Base-by-base conservation (phyloP, 2,888 invertebrate species). In the Eupelmus urozonus region DNA sequence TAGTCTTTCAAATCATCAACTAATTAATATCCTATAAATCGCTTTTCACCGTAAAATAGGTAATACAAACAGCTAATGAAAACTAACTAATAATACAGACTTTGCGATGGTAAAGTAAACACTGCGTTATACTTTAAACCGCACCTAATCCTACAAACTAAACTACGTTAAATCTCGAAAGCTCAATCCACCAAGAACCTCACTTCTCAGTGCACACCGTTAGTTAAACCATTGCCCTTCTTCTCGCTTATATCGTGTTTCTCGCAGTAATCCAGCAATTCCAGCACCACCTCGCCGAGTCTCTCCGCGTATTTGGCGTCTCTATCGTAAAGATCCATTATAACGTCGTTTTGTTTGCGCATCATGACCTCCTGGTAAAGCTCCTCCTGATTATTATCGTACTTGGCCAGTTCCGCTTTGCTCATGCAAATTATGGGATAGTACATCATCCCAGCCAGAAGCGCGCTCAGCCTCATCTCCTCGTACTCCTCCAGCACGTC, bases 401-500 rank as follows among this genome's bases (percentile, higher is more conserved):
- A 82, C 11, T 53, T 7, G 62, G 34, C 34, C 34, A 34, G 9
- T 34, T 34, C 34, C 3, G 34, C 34, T 34, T 34, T 66, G 34
- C n/a, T 84, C 86, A 89, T 53, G 18, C 34, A 3, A 34, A 87
- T 81, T 1, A 85, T 85, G 0, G 86, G 88, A 49, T 84, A 86
- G 63, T 83, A 88, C 16, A 86, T 49, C 2, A 81, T 70, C 0
- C 88, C 86, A 0, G 85, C 84, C 5, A 87, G 82, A 34, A 85
- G 27, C 1, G 86, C 86, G 1, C 80, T 84, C 1, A 88, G 78
- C 20, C 82, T 85, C 53, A 87, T 86, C 40, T 88, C 88, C 42
- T 88, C 85, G 27, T 87, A 81, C 2, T 86, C 85, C n/a, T 82
- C 76, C 11, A 83, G 16, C 9, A 88, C 45, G 16, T 88, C 86